Base-by-base conservation (phyloP, 2,113 vertebrate species). In the Bubo scandiacus region DNA sequence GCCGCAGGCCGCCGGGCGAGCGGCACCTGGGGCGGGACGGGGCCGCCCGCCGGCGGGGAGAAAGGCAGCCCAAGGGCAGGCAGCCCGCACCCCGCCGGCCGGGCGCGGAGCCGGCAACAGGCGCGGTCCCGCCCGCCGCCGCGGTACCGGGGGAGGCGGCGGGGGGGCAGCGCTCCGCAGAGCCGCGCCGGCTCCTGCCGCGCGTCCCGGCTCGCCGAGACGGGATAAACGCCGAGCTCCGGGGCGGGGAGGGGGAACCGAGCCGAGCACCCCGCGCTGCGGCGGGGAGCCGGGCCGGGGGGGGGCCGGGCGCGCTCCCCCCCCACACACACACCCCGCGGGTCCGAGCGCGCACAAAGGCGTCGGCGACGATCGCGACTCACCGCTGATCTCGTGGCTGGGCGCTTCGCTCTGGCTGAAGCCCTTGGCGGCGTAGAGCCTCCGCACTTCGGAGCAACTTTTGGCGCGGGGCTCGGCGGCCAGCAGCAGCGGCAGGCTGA, bases 331-430 rank as follows among this genome's bases (percentile, higher is more conserved):
- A 42, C 12, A 12, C 42, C 42, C 42, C 42, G 42, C 42, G 42
- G 42, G 42, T 42, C 42, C 42, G 42, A 42, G 40, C 40, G 42
- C 43, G 86, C 58, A 90, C 88, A 90, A 90, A 79, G 81, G 88
- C 80, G 62, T 36, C 81, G 65, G 20, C 63, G 71, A 4, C 5
- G 43, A 15, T 20, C 49, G 36, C 40, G 63, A 71, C 99, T 98
- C 97, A 99, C 99, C 99, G 78, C 98, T 98, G 54, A 99, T 97
- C 92, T 98, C 98, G 97, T 99, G 99, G 97, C 98, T 98, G 86
- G 99, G 99, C 30, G 99, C 99, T 68, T 99, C 99, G 96, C 98
- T 99, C 72, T 98, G 98, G 98, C 99, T 98, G 98, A 99, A 99
- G 92, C 99, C 99, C 87, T 99, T 99, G 95, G 99, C 99, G 92